Evolutionary conservation across 2,888 invertebrate species (phyloP).

Genomic region (Rhorus exstirpatorius): DNA sequence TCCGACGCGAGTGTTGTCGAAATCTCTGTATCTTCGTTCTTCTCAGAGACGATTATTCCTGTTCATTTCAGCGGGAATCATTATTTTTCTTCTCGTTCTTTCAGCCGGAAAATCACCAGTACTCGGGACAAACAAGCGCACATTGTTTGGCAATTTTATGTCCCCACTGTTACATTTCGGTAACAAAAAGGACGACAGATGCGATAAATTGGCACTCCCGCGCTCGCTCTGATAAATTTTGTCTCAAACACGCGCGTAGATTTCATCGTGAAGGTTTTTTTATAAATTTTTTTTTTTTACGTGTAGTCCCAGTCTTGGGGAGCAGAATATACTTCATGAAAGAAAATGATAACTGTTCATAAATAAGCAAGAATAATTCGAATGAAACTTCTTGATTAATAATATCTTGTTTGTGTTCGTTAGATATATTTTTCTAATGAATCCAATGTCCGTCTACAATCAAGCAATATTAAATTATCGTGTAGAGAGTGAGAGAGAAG

Average conservation of each 20-base stretch:
- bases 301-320: no score
- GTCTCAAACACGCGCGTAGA: conserved; percentile 6
- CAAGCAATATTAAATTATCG: no score
- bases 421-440: no score
- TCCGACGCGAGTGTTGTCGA: not conserved
- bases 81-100: conserved; percentile 18
- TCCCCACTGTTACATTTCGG: not conserved
- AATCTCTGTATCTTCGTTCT: conserved; percentile 5
- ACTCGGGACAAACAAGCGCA: conserved; percentile 16
- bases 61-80: conserved; percentile 17
- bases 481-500: conserved; percentile 12
- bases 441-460: no score
- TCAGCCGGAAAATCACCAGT: not conserved
- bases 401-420: no score
- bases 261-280: conserved; percentile 9
- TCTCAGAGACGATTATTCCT: conserved; percentile 30
- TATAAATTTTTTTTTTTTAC: no score
- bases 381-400: no score
- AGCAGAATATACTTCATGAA: no score
- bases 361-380: no score
- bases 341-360: no score
- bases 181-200: conserved; percentile 38
- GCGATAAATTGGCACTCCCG: conserved; percentile 41
- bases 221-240: conserved; percentile 30
- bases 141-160: conserved; percentile 12